Conservation (phyloP, 2,888 invertebrate species). For the Eupithecia exiguata region DNA sequence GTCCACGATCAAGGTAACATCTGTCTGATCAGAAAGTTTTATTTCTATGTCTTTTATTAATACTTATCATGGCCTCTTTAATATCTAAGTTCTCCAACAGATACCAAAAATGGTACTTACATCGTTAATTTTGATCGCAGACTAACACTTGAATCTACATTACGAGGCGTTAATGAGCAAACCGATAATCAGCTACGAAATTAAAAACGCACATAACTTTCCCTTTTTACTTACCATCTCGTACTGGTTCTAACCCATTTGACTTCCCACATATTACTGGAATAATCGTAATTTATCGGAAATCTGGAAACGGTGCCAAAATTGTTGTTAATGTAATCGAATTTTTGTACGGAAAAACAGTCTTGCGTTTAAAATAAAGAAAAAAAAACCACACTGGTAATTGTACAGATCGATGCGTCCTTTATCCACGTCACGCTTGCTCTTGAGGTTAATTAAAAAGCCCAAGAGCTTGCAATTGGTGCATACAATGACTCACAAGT, state of each 20-base stretch:
- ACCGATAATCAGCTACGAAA: conserved; percentile 37
- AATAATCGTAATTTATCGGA: conserved; percentile 26
- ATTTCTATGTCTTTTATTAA: not conserved
- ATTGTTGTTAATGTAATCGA: not conserved
- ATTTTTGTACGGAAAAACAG: not conserved
- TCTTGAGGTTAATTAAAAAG: conserved; percentile 3
- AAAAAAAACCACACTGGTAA: not conserved
- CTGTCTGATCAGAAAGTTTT: not conserved
- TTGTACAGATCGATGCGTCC: not conserved
- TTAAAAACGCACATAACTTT: conserved; percentile 44
- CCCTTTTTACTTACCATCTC: conserved; percentile 46
- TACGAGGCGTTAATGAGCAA: conserved; percentile 12
- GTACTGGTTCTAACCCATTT: conserved; percentile 34
- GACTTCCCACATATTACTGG: conserved; percentile 58
- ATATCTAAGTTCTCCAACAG: no score
- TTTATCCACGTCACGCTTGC: not conserved
- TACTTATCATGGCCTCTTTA: not conserved
- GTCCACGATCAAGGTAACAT: not conserved
- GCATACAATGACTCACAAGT: conserved; percentile 25
- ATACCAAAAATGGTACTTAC: not conserved
- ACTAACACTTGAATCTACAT: conserved; percentile 26
- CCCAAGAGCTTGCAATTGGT: conserved; percentile 37
- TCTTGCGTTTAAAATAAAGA: not conserved
- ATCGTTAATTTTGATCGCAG: not conserved
- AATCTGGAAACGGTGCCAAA: conserved; percentile 47